Evolutionary conservation across 2,113 vertebrate species (phyloP).

Genomic region (Hiodon tergisus): DNA sequence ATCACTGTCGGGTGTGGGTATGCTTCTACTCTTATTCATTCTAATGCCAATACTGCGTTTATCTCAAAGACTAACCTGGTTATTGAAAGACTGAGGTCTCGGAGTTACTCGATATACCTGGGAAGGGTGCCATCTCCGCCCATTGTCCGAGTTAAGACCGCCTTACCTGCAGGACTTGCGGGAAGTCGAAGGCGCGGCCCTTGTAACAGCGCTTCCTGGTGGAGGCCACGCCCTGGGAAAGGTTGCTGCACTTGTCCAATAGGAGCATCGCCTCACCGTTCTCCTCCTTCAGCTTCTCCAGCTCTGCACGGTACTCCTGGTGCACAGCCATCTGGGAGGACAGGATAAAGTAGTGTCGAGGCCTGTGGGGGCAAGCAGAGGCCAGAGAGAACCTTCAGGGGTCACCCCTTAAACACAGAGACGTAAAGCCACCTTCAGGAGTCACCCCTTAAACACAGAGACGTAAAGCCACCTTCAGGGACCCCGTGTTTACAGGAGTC

Average conservation of each 20-base stretch:
- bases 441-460: too few relatives aligned
- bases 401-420: too few relatives aligned
- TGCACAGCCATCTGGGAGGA: constrained; percentile 88
- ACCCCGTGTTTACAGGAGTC: too few relatives aligned
- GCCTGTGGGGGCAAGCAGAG: constrained; percentile 51
- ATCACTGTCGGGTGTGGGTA: too few relatives aligned
- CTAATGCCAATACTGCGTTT: too few relatives aligned
- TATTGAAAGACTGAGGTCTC: too few relatives aligned
- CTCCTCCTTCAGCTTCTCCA: constrained; percentile 83
- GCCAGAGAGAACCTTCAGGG: background rate
- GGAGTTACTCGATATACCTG: too few relatives aligned
- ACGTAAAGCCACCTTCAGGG: too few relatives aligned
- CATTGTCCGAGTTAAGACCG: background rate
- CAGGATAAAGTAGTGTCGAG: constrained; percentile 81
- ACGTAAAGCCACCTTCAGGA: too few relatives aligned
- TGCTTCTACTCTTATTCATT: too few relatives aligned
- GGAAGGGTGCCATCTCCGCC: too few relatives aligned
- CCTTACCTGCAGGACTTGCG: constrained; percentile 87
- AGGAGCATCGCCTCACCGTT: constrained; percentile 80
- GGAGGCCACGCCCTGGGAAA: constrained; percentile 73
- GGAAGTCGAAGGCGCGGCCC: constrained; percentile 86
- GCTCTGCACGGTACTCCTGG: constrained; percentile 78
- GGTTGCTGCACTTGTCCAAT: constrained; percentile 86
- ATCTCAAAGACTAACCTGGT: too few relatives aligned
- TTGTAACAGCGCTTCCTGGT: constrained; percentile 80